A percentile compares a stretch with the other conserved stretches of the same genome.
Evolutionary conservation across 1,140 invertebrate species (phyloP).

Genomic region (Saxidomus purpurata): DNA sequence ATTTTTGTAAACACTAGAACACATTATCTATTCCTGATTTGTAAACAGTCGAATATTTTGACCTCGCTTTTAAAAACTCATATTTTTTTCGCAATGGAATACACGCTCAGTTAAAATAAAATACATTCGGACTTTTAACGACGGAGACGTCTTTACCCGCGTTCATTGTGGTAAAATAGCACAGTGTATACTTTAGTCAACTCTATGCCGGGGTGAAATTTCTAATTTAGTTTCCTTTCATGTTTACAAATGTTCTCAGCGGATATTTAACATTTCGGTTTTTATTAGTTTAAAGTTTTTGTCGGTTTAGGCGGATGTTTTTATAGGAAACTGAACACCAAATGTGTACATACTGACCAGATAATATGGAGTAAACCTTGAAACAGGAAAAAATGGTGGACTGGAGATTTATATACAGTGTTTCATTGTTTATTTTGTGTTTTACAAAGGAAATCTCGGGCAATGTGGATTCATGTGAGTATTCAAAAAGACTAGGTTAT

Average conservation of each 20-base stretch:
- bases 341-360: not conserved
- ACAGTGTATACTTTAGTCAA: not conserved
- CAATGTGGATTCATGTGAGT: not conserved
- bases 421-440: slow-evolving; percentile 19
- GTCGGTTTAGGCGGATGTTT: not conserved
- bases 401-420: not conserved
- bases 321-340: not conserved
- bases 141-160: not conserved
- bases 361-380: not conserved
- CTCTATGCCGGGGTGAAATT: not conserved
- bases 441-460: not conserved
- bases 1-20: not conserved
- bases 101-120: too few relatives aligned
- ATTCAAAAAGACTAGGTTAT: not conserved
- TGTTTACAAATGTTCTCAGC: not conserved
- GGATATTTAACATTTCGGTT: not conserved
- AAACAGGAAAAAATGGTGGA: not conserved
- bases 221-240: not conserved
- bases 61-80: not conserved
- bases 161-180: not conserved
- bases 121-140: not conserved
- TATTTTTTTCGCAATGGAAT: too few relatives aligned
- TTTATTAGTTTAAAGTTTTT: not conserved
- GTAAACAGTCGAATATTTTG: not conserved
- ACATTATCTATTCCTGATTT: not conserved